Conservation (phyloP, 37 sponge, comb jelly and placozoan species). For the Diacarnus erythraeanus region DNA sequence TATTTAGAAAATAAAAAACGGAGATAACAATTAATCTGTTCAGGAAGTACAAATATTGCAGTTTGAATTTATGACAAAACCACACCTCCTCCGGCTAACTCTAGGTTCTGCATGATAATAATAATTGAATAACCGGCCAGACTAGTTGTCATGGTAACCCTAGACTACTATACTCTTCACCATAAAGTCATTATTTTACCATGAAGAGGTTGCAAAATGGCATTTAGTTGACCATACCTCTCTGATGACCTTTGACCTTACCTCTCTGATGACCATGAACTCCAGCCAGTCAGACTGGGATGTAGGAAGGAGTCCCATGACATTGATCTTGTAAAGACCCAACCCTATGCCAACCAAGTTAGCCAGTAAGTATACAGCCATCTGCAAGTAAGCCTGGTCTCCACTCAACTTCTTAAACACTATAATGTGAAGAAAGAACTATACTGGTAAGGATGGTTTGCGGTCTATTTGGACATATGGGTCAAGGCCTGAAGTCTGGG, state of each 20-base stretch:
- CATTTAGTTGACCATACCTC: background rate
- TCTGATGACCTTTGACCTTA: background rate
- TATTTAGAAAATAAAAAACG: no score
- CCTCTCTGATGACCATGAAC: constrained; percentile 79
- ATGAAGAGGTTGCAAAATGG: no score
- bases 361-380: constrained; percentile 79
- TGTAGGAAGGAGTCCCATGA: constrained; percentile 95
- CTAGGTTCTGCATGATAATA: constrained; percentile 15
- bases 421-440: no score
- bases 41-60: no score
- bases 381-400: constrained; percentile 87
- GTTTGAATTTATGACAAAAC: no score
- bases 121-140: background rate
- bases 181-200: no score
- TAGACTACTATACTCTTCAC: background rate
- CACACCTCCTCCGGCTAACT: constrained; percentile 34
- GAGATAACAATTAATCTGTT: no score
- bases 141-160: background rate
- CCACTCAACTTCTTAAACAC: constrained; percentile 80
- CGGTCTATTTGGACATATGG: no score
- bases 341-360: constrained; percentile 80
- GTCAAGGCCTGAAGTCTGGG: no score
- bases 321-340: constrained; percentile 90
- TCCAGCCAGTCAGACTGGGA: constrained; percentile 97
- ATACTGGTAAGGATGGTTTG: no score